These are phyloP conservation scores for Coilia nasus DNA, from an alignment of 2,797 vertebrate genomes.

Conservation along the genomic window DNA sequence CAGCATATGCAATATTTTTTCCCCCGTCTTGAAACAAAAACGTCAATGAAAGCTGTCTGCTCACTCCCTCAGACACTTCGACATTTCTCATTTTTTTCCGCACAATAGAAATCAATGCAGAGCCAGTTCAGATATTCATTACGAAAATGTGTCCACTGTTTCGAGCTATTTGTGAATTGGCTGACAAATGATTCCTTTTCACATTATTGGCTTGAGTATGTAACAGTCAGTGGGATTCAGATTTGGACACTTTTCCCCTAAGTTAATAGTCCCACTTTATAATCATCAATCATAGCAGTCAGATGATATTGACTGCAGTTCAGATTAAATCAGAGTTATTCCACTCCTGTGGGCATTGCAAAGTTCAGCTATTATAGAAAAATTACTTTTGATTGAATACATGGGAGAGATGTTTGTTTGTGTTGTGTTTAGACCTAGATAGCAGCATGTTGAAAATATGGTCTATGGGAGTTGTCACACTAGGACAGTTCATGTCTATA, in stretches of 20 bases:
- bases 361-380: slow-evolving; percentile 73
- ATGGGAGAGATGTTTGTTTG: neutral
- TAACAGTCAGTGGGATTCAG: slow-evolving; percentile 64
- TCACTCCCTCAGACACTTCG: slow-evolving; percentile 57
- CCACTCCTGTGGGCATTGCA: slow-evolving; percentile 69
- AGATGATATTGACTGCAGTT: slow-evolving; percentile 76
- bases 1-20: slow-evolving; percentile 73
- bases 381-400: slow-evolving; percentile 69
- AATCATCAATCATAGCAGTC: slow-evolving; percentile 77
- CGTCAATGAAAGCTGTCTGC: slow-evolving; percentile 71
- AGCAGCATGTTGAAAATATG: neutral
- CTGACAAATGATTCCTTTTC: slow-evolving; percentile 73
- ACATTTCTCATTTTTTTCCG: slow-evolving; percentile 70
- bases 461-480: neutral
- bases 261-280: slow-evolving; percentile 77
- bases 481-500: neutral
- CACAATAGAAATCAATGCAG: slow-evolving; percentile 78
- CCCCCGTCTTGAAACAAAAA: slow-evolving; percentile 64
- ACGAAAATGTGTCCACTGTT: slow-evolving; percentile 73
- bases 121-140: slow-evolving; percentile 80
- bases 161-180: slow-evolving; percentile 75
- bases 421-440: neutral
- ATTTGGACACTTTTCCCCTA: slow-evolving; percentile 67
- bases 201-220: slow-evolving; percentile 70
- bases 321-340: slow-evolving; percentile 80